Base-by-base conservation (phyloP, 1,140 invertebrate genomes). In the Drosophila ercepeae region DNA sequence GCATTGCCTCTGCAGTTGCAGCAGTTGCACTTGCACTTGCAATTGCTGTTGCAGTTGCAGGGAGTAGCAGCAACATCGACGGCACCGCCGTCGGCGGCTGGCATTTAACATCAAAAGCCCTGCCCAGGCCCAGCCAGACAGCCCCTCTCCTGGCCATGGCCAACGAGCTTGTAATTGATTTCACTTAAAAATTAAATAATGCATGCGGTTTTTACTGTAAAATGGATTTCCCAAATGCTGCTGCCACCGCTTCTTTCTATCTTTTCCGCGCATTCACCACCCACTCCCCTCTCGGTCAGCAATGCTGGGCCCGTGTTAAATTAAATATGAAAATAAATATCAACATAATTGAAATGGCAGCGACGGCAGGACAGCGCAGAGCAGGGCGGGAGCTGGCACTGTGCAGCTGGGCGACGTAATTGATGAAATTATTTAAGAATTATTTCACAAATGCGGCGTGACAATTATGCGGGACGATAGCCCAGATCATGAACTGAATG, bases 101-200 rank as follows among this genome's bases (percentile, higher is more conserved):
- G 55, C 75, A 86, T 78, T 81, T 74, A 74, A 84, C 81, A 86
- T 84, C 81, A 86, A 86, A 86, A 86, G 81, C 63, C 57, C 58
- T 67, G 63, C 63, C 63, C 63, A 32, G 36, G 13, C 34, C 34
- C 36, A 4, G 36, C 13, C 13, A 21, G 2, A 21, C 42, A 4
- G 18, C 42, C 53, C 7, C 42, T 16, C 23, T 21, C 23, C 13
- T 16, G 44, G 48, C 13, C 32, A 44, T 18, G 39, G 39, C 64
- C 74, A 70, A 88, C 64, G 60, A 77, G 82, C 61, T 70, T 88
- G 82, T 88, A 88, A 88, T 88, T 88, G 82, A 88, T 89, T 89
- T 89, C 84, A 89, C 86, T 89, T 89, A 89, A 89, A 89, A 89
- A 81, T 89, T 89, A 89, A 89, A 89, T 89, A 89, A 89, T 89